Evolutionary conservation across 1,140 invertebrate species (phyloP).

Genomic region (Sitophilus oryzae): DNA sequence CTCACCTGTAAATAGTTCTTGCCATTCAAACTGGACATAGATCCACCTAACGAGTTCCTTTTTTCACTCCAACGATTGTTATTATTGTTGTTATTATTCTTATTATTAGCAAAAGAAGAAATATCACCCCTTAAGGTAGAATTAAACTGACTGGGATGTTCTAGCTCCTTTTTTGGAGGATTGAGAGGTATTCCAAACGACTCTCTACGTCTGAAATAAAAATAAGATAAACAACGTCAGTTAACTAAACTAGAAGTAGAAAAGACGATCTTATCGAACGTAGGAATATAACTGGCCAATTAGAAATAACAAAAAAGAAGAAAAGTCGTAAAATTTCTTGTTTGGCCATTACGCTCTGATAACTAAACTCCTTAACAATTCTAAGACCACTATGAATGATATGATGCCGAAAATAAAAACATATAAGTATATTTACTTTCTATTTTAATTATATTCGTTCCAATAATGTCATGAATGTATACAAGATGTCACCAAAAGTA

Average conservation of each 20-base stretch:
- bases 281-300: not conserved
- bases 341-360: too few relatives aligned
- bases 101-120: conserved; percentile 50
- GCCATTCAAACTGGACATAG: conserved; percentile 42
- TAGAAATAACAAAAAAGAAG: not conserved
- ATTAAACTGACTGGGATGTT: conserved; percentile 63
- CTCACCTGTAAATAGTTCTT: conserved; percentile 34
- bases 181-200: conserved; percentile 53
- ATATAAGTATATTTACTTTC: too few relatives aligned
- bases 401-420: too few relatives aligned
- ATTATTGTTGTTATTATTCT: conserved; percentile 14
- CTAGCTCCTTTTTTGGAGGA: conserved; percentile 51
- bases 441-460: too few relatives aligned
- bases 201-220: conserved; percentile 41
- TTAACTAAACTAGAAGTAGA: not conserved
- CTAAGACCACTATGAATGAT: too few relatives aligned
- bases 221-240: not conserved
- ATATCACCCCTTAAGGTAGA: conserved; percentile 56
- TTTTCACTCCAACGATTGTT: conserved; percentile 42
- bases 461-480: too few relatives aligned
- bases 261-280: not conserved
- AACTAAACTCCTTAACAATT: too few relatives aligned
- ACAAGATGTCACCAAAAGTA: too few relatives aligned
- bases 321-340: too few relatives aligned
- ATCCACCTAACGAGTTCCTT: conserved; percentile 43